These are phyloP conservation scores for Poliocrania exsul DNA, from an alignment of 2,797 vertebrate genomes.

Conservation along the genomic window DNA sequence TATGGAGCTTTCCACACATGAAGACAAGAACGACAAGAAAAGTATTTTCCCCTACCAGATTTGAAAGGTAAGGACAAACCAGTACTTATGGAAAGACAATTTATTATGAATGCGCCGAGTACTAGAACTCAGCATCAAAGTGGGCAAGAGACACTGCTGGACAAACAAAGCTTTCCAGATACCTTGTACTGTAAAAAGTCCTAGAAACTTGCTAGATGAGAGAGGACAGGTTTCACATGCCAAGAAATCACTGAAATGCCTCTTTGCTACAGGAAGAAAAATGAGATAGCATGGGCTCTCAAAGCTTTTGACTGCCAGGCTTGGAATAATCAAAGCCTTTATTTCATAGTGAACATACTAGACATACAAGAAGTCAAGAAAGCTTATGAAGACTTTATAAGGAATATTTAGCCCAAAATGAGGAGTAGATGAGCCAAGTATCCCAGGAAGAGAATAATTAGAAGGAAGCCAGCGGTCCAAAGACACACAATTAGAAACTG, in stretches of 20 bases:
- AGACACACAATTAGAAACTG: constrained; percentile 69
- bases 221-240: not conserved
- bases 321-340: constrained; percentile 40
- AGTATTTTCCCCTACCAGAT: not conserved
- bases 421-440: constrained; percentile 44
- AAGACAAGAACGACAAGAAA: not conserved
- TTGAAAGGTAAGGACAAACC: not conserved
- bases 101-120: not conserved
- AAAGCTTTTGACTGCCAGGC: constrained; percentile 17
- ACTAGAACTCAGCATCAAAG: not conserved
- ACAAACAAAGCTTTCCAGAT: not conserved
- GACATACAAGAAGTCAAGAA: not conserved
- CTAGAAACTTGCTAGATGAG: not conserved
- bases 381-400: constrained; percentile 55
- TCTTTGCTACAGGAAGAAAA: constrained; percentile 12
- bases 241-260: not conserved
- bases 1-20: not conserved
- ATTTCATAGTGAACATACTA: constrained; percentile 21
- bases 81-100: not conserved
- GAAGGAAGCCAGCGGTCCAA: constrained; percentile 63
- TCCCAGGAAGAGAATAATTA: constrained; percentile 75
- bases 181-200: not conserved
- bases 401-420: constrained; percentile 45
- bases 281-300: constrained; percentile 25
- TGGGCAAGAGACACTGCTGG: not conserved